These are phyloP conservation scores for Actinostola sp. DNA, from an alignment of 92 coral and sea anemone genomes.

Conservation along the genomic window DNA sequence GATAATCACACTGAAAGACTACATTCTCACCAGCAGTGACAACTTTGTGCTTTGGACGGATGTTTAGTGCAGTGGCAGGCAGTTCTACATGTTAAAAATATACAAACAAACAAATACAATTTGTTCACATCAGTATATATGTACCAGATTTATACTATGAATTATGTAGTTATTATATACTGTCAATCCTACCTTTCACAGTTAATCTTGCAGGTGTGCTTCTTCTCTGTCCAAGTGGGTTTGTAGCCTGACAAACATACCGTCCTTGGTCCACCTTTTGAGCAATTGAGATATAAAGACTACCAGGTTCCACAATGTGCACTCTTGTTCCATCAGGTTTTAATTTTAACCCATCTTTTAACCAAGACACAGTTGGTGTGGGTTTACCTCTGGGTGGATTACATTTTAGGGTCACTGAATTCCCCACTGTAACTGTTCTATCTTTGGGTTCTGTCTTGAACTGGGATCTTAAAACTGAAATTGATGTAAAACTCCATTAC, in stretches of 20 bases:
- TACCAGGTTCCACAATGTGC: slow-evolving; percentile 55
- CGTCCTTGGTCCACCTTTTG: slow-evolving; percentile 74
- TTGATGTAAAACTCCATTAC: too few relatives aligned
- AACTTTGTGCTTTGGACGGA: slow-evolving; percentile 49
- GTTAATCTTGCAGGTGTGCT: slow-evolving; percentile 65
- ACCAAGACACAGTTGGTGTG: slow-evolving; percentile 76
- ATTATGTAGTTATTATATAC: too few relatives aligned
- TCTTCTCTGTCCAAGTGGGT: slow-evolving; percentile 66
- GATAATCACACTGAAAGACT: slow-evolving; percentile 58
- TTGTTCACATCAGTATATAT: background rate
- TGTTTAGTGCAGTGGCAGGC: slow-evolving; percentile 58
- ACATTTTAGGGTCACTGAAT: slow-evolving; percentile 66
- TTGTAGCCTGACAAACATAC: slow-evolving; percentile 75
- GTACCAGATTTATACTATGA: too few relatives aligned
- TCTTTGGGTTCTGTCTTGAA: slow-evolving; percentile 71
- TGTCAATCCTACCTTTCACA: slow-evolving; percentile 83
- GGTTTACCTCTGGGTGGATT: slow-evolving; percentile 90
- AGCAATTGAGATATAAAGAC: slow-evolving; percentile 68
- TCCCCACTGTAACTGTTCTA: slow-evolving; percentile 57
- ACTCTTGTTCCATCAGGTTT: slow-evolving; percentile 56
- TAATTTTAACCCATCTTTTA: slow-evolving; percentile 50
- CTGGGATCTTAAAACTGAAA: slow-evolving; percentile 58
- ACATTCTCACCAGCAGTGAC: slow-evolving; percentile 49
- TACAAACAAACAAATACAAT: background rate
- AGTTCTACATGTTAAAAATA: slow-evolving; percentile 14